Base-by-base conservation (phyloP, 2,888 invertebrate genomes). In the Drosophila engyochracea region DNA sequence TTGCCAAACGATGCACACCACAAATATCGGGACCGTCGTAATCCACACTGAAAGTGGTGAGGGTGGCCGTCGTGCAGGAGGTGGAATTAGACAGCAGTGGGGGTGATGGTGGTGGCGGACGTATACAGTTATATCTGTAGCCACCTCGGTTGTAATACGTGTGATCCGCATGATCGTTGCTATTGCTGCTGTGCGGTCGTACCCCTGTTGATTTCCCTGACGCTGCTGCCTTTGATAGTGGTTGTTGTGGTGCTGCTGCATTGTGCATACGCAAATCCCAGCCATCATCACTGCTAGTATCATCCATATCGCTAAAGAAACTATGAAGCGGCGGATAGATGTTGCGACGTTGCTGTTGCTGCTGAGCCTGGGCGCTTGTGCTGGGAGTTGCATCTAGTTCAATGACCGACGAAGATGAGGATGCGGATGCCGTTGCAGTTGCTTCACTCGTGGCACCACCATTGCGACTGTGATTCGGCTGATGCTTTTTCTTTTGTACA, bases 361-460 rank as follows among this genome's bases (percentile, higher is more conserved):
- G 64, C 31, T 86, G 75, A 25, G 90, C 91, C 37, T 82, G 82
- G 1, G 91, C 91, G 69, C 91, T 91, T 0, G 91, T 91, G 54
- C 91, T 91, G 6, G 91, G 91, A 51, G 79, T 74, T 25, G 81
- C 79, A 64, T 91, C 91, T 35, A 86, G 37, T 55, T 91, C 90
- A 35, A 82, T 75, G 10, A 71, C 82, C 3, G 80, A 49, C 3
- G 84, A 66, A 0, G 81, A 68, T 4, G 85, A 74, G 5, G 79
- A 61, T 2, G 74, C 10, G 4, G 78, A 76, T 5, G 79, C 67
- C 5, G 75, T 28, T 19, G 75, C 30, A 57, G 28, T 44, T 9
- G 60, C 73, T 37, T 74, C 74, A 30, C 53, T 66, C 16, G 59
- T 7, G 33, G 49, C 54, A 35, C 37, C n/a, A 19, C 54, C 35